Percentiles rank a stretch among this genome's conserved stretches.
Conservation (phyloP, 2,797 vertebrate species). For the Lutjanus argentimaculatus region DNA sequence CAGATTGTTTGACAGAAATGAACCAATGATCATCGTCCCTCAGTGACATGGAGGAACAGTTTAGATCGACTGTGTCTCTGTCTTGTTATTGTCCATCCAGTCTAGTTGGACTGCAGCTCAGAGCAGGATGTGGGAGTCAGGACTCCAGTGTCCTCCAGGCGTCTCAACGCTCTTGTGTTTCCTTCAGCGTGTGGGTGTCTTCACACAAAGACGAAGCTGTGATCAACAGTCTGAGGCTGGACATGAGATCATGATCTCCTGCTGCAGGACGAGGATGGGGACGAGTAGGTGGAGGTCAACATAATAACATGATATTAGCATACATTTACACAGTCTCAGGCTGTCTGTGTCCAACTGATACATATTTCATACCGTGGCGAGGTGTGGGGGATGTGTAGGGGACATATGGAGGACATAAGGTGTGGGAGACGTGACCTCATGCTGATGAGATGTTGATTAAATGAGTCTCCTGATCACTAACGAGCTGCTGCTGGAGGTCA, state of each 20-base stretch:
- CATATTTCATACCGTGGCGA: constrained; percentile 1
- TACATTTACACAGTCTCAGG: neutral
- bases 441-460: constrained; percentile 9
- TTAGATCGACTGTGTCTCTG: no score
- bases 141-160: constrained; percentile 5
- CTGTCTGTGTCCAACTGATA: neutral
- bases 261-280: neutral
- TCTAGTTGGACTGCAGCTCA: constrained; percentile 21
- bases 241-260: neutral
- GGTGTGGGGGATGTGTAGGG: neutral
- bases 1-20: no score
- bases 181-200: constrained; percentile 21
- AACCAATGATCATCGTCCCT: no score
- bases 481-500: neutral
- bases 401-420: neutral
- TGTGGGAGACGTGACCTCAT: neutral
- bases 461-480: constrained; percentile 19
- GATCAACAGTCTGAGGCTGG: constrained; percentile 1
- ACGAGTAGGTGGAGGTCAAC: neutral
- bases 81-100: neutral
- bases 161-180: constrained; percentile 16
- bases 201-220: constrained; percentile 20
- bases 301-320: neutral
- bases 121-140: constrained; percentile 9
- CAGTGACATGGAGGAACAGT: no score